phyloP scores from a whole-genome alignment of 2,797 vertebrate species.

The Acrossocheilus wenchowensis region DNA sequence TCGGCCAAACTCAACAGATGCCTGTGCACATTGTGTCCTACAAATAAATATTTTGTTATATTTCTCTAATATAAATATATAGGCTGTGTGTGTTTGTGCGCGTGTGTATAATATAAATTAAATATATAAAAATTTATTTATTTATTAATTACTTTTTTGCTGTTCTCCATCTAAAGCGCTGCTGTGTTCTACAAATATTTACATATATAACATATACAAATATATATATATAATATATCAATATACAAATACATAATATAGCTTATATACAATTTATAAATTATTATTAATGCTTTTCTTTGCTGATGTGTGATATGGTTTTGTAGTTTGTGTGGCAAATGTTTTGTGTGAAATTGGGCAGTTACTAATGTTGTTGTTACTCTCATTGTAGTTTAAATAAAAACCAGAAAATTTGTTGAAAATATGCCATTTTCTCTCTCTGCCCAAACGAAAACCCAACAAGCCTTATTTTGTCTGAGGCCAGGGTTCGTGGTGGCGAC shows the following conservation, averaged over 20 bases:
- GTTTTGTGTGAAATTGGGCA: background rate
- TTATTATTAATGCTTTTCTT: background rate
- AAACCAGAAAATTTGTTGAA: background rate
- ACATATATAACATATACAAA: too few relatives aligned
- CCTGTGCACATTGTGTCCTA: background rate
- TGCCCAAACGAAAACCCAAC: slow-evolving; percentile 33
- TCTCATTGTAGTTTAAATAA: background rate
- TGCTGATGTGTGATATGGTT: background rate
- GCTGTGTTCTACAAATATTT: too few relatives aligned
- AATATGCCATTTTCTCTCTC: background rate
- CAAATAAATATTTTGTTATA: slow-evolving; percentile 2
- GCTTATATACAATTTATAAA: background rate
- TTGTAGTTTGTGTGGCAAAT: background rate
- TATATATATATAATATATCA: too few relatives aligned
- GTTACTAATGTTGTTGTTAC: too few relatives aligned
- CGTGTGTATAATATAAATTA: too few relatives aligned
- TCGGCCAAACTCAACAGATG: slow-evolving; percentile 31
- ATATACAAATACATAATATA: too few relatives aligned
- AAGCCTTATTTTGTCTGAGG: slow-evolving; percentile 67
- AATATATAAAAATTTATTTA: too few relatives aligned
- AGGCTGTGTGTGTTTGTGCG: too few relatives aligned
- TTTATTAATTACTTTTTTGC: too few relatives aligned
- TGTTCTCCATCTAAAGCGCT: too few relatives aligned
- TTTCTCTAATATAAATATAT: background rate
- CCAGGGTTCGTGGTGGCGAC: slow-evolving; percentile 60